Base-by-base conservation (phyloP, 2,888 invertebrate species). In the Drosophila aldrichi region DNA sequence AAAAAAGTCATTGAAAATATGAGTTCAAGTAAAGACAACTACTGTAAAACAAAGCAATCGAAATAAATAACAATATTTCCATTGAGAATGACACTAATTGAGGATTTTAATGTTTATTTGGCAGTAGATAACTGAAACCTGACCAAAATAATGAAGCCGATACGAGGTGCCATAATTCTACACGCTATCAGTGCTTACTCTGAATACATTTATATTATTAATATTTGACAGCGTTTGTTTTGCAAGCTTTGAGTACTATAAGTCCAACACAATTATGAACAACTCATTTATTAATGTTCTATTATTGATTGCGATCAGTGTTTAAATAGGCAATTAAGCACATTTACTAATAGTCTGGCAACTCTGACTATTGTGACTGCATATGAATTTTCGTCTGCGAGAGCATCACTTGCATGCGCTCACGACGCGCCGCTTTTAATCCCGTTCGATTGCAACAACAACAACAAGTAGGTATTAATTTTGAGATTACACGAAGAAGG, bases 1-100 rank as follows among this genome's bases (percentile, higher is more conserved):
- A 36, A 36, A 58, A 48, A 41, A 68, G 73, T 72, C 82, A 82
- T 82, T 88, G 80, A 88, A 70, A 58, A 57, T 55, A 58, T 59
- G 55, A 48, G 79, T 77, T 77, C 74, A 77, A 77, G 70, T 48
- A 64, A 64, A 67, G 75, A n/a, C 76, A 74, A 63, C 51, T 56
- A 58, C 9, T 44, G 22, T 46, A 29, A 44, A 54, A 40, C 18
- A 59, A 55, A 43, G 58, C 48, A 36, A 16, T 25, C 56, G 25
- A 67, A 74, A 79, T 61, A 48, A 56, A 67, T 52, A 46, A 36
- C 3, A 32, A 43, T 44, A 55, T 57, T 44, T 10, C 20, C 16
- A 29, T 61, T 62, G 58, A 58, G 61, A 61, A 63, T 54, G 75
- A 70, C 75, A 66, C 49, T 79, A 77, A 79, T 77, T 77, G 75